phyloP scores from a whole-genome alignment of 2,888 invertebrate genomes.

The Drosophila phalerata region DNA sequence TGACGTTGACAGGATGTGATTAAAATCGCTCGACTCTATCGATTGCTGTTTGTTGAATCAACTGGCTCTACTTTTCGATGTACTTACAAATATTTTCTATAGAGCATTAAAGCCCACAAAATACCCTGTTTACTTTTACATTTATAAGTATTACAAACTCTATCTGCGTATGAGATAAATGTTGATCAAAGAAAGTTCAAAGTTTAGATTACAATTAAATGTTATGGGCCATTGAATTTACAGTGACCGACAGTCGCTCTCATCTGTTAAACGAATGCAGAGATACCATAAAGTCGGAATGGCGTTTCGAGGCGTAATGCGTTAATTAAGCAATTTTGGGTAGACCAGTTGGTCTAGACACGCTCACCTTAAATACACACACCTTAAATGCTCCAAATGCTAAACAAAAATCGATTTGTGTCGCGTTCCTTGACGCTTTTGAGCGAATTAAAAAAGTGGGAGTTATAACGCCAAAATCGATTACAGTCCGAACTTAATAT shows the following conservation, averaged over 20 bases:
- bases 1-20: slow-evolving; percentile 37
- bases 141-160: background rate
- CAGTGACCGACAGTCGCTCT: background rate
- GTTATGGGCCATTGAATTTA: slow-evolving; percentile 30
- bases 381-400: slow-evolving; percentile 11
- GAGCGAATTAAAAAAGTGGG: slow-evolving; percentile 8
- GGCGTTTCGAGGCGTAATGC: slow-evolving; percentile 45
- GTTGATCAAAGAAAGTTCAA: no score
- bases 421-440: slow-evolving; percentile 28
- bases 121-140: background rate
- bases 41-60: slow-evolving; percentile 30
- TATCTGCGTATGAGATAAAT: background rate
- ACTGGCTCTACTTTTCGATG: slow-evolving; percentile 1
- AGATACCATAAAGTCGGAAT: slow-evolving; percentile 13
- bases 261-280: slow-evolving; percentile 21
- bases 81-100: background rate
- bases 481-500: slow-evolving; percentile 18
- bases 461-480: slow-evolving; percentile 46
- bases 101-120: no score
- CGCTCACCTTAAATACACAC: slow-evolving; percentile 47
- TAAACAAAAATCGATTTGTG: slow-evolving; percentile 37
- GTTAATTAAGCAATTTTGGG: slow-evolving; percentile 69
- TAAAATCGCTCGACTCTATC: slow-evolving; percentile 36
- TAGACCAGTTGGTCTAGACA: slow-evolving; percentile 46
- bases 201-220: slow-evolving; percentile 16